Evolutionary conservation across 2,797 vertebrate genomes (phyloP).

Genomic region (Fistularia tabacaria): DNA sequence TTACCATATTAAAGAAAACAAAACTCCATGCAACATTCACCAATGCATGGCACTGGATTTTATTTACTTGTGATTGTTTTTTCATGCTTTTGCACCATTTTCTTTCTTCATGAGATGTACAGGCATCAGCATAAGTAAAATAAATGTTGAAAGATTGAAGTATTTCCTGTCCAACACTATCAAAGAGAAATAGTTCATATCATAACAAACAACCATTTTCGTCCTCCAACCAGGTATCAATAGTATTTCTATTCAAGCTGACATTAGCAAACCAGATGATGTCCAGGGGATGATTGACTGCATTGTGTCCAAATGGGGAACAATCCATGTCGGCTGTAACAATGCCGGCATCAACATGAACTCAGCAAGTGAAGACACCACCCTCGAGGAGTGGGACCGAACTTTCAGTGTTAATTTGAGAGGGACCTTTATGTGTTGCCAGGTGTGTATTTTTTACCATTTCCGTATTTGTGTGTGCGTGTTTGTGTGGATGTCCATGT

Average conservation of each 20-base stretch:
- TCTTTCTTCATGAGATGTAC: too few relatives aligned
- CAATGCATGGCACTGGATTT: neutral
- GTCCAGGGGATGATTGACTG: conserved; percentile 71
- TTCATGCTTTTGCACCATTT: neutral
- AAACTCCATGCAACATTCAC: neutral
- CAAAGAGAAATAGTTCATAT: neutral
- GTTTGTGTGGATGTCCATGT: neutral
- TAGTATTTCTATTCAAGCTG: conserved; percentile 66
- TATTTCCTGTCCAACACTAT: too few relatives aligned
- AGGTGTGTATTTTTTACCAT: conserved; percentile 62
- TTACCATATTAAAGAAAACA: neutral
- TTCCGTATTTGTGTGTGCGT: neutral
- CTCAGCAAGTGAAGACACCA: conserved; percentile 78
- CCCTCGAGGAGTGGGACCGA: conserved; percentile 78
- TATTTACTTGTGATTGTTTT: neutral
- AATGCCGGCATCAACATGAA: conserved; percentile 81
- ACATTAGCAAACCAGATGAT: conserved; percentile 78
- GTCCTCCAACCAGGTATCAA: conserved; percentile 56
- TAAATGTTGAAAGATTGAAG: neutral
- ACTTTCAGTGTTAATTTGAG: conserved; percentile 80
- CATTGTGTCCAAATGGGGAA: conserved; percentile 74
- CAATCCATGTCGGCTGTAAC: conserved; percentile 77
- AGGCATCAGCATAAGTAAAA: neutral
- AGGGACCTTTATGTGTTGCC: conserved; percentile 82
- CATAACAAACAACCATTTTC: too few relatives aligned